These are phyloP conservation scores for Ganaspis brasiliensis DNA, from an alignment of 2,888 invertebrate genomes.

Conservation along the genomic window DNA sequence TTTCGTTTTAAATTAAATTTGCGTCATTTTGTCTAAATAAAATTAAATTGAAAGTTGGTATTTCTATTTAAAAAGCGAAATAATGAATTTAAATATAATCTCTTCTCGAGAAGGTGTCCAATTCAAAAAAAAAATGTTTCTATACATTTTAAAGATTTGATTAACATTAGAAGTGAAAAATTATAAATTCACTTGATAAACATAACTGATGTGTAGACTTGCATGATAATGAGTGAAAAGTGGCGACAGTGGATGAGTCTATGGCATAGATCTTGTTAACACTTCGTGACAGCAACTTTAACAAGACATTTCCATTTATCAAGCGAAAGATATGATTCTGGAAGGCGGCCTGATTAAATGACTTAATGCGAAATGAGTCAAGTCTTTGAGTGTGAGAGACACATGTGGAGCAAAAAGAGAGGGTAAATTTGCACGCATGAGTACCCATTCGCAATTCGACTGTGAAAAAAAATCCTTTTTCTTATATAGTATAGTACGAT, in stretches of 20 bases:
- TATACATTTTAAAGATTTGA: too few species aligned
- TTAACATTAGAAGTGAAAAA: too few species aligned
- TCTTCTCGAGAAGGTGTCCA: too few species aligned
- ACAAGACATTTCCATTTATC: conserved; percentile 41
- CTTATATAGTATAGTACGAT: conserved; percentile 4
- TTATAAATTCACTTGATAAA: neutral
- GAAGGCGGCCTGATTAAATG: conserved; percentile 34
- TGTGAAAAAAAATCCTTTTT: neutral
- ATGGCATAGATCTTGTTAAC: conserved; percentile 25
- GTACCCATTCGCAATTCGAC: conserved; percentile 27
- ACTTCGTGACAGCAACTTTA: conserved; percentile 30
- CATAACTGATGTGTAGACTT: neutral
- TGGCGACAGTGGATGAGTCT: conserved; percentile 19
- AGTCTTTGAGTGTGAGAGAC: neutral
- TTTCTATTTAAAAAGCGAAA: too few species aligned
- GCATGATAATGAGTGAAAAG: conserved; percentile 26
- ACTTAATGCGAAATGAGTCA: conserved; percentile 21
- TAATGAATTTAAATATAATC: too few species aligned
- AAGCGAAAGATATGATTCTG: conserved; percentile 33
- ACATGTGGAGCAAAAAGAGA: neutral
- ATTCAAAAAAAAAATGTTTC: too few species aligned
- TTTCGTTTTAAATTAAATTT: too few species aligned
- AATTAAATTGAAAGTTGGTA: too few species aligned
- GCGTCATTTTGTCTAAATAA: too few species aligned
- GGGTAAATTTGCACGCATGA: conserved; percentile 22